Evolutionary conservation across 23 tunicate species (phyloP), one percentile per base, ranked within the genome.

Genomic region (Phallusia fumigata): DNA sequence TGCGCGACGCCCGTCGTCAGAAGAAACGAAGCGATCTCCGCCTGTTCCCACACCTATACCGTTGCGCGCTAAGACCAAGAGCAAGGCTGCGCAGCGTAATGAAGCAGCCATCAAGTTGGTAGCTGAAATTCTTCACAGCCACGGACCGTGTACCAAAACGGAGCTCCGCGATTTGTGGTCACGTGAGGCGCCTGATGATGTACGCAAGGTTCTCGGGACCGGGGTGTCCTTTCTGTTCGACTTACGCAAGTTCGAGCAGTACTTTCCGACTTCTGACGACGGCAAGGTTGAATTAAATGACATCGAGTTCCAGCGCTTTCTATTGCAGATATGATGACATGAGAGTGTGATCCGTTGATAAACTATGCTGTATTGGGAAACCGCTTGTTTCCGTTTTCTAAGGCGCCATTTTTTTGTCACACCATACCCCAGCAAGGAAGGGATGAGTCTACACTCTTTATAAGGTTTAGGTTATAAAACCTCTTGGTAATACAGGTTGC

Each of bases 141-240:
- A 74, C 19, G 83, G 80, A 5, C 87, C 92, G 0, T 40, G 83
- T 22, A 44, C 74, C 30, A 78, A 83, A 35, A 34, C 82, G 6
- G 21, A 24, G 16, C 74, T 88, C 10, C 84, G 87, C 2, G 74
- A 83, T 64, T 33, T 78, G 80, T 88, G 92, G 92, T 32, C 75
- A 47, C 30, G 49, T 26, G 33, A 69, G 2, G 81, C 80, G 6
- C 52, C 65, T 49, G 24, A 82, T 19, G n/a, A 77, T 0, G 34
- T 77, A 28, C 52, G 58, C 44, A 83, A 83, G 44, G 92, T 88
- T 15, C 84, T 88, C 79, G 92, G 92, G 0, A 78, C 86, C 31
- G 92, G 92, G 0, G 85, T 88, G 0, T 88, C 92, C 0, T 88
- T 88, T 45, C 34, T 86, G 0, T 64, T 88, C 53, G 65, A 82